Evolutionary conservation across 2,797 vertebrate genomes (phyloP).

Genomic region (Syndactyla subalaris): DNA sequence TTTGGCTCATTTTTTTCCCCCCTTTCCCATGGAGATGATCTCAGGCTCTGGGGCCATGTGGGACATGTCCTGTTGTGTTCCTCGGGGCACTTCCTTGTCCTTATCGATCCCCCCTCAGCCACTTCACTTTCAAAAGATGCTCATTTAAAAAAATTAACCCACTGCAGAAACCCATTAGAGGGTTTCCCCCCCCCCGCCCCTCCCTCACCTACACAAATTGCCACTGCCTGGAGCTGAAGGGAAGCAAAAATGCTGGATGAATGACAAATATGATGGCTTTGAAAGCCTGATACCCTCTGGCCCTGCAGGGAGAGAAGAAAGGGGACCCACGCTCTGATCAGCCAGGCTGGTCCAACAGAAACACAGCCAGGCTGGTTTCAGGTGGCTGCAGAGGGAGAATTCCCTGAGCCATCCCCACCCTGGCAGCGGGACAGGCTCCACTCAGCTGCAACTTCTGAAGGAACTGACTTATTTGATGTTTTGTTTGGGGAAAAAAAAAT

Average conservation of each 20-base stretch:
- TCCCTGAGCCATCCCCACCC: background rate
- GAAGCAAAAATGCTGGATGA: background rate
- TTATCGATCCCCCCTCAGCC: background rate
- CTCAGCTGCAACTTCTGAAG: conserved; percentile 41
- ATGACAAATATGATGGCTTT: background rate
- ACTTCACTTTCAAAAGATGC: background rate
- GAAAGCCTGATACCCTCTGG: background rate
- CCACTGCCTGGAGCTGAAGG: background rate
- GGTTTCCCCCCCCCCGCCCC: background rate
- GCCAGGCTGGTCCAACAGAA: background rate
- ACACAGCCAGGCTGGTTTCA: background rate
- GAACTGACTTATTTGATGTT: background rate
- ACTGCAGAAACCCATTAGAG: background rate
- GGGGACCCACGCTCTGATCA: background rate
- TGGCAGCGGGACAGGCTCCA: background rate
- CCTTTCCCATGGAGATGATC: background rate
- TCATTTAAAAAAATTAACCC: background rate
- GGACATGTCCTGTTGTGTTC: background rate
- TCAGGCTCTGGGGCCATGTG: background rate
- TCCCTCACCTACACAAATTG: background rate
- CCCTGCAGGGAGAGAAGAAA: background rate
- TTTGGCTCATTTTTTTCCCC: background rate
- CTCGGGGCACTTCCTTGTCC: background rate
- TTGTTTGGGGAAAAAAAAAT: background rate
- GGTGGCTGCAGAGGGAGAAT: background rate